Base-by-base conservation (phyloP, 2,797 vertebrate genomes). In the Australoheros facetus region DNA sequence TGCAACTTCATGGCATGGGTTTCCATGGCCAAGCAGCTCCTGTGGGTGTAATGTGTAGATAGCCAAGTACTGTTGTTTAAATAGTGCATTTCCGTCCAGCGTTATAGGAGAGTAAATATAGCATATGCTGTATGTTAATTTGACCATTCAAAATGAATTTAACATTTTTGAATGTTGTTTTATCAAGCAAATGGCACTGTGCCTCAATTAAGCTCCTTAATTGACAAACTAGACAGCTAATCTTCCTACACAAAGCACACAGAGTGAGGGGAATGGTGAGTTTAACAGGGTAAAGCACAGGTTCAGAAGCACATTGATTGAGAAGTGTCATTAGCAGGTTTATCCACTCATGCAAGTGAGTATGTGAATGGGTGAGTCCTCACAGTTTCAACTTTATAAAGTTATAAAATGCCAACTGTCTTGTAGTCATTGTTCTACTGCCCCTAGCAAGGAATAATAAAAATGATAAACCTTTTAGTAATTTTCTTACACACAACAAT, bases 291-390 rank as follows among this genome's bases (percentile, higher is more conserved):
- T 75, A 12, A 71, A 77, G 74, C 48, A 73, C 1, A 56, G 37
- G 23, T 55, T 54, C 16, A 76, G 42, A 71, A 72, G 32, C 71
- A 83, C 71, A 71, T 56, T 42, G 57, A 54, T 17, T n/a, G 14
- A 21, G 5, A 21, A 57, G 39, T 30, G n/a, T 62, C 69, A 16
- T 59, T 39, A 69, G 53, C 9, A 69, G 23, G 69, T 34, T 53
- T 19, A 21, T 60, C 19, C 64, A n/a, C 37, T 5, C 16, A 5
- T 28, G 26, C 28, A 48, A 32, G 56, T 45, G 12, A 9, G 70
- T 28, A 54, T 30, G 17, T 56, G 17, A 28, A 53, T 37, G 60
- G 32, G 5, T 72, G 78, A 57, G 28, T 59, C 26, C 34, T 75
- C 51, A 53, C 30, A 34, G 30, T 59, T 73, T 59, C 4, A n/a